Evolutionary conservation across 2,888 invertebrate genomes (phyloP).

Genomic region (Euproctis similis): DNA sequence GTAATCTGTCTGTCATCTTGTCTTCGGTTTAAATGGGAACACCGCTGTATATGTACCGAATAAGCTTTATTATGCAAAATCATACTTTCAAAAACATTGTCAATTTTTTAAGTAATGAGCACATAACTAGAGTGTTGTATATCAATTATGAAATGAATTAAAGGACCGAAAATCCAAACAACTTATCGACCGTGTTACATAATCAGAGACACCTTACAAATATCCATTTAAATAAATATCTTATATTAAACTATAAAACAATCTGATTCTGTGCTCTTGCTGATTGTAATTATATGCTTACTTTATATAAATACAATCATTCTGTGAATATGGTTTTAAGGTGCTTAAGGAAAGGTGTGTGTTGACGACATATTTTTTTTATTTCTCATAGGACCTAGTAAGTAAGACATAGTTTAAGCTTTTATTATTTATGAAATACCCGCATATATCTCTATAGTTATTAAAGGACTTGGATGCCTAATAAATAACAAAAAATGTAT

Average conservation of each 20-base stretch:
- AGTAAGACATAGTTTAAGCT: too few species aligned
- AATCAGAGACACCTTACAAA: too few species aligned
- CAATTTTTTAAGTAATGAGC: background rate
- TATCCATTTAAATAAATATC: too few species aligned
- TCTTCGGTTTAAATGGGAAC: conserved; percentile 4
- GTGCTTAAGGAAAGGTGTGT: background rate
- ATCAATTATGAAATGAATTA: too few species aligned
- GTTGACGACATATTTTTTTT: background rate
- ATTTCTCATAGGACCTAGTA: background rate
- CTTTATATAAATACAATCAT: background rate
- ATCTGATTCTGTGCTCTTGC: background rate
- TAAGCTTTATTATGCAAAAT: background rate
- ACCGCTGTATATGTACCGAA: conserved; percentile 5
- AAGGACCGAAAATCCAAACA: too few species aligned
- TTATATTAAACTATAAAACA: too few species aligned
- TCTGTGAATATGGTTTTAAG: background rate
- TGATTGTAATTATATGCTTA: background rate
- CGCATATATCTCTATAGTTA: too few species aligned
- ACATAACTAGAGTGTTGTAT: background rate
- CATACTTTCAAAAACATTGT: background rate
- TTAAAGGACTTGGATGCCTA: too few species aligned
- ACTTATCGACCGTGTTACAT: too few species aligned
- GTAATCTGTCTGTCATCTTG: conserved; percentile 1
- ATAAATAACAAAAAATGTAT: too few species aligned
- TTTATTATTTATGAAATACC: too few species aligned